These are phyloP conservation scores for Aplodontia rufa DNA, from an alignment of 2,113 vertebrate species.

Conservation along the genomic window DNA sequence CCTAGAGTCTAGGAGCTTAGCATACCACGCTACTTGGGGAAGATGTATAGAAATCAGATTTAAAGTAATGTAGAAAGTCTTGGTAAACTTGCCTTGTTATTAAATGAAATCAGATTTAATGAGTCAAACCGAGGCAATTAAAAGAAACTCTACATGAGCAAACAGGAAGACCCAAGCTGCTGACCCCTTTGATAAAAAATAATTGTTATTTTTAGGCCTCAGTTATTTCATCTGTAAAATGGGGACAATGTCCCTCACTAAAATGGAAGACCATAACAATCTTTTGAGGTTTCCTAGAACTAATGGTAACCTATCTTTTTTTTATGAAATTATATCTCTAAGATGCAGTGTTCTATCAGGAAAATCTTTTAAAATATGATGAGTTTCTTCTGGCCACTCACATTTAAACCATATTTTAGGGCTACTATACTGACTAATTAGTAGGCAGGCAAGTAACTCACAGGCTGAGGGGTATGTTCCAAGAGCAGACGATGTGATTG, in stretches of 20 bases:
- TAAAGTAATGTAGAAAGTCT: not conserved
- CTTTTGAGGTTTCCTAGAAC: not conserved
- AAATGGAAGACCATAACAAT: not conserved
- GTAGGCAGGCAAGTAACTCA: not conserved
- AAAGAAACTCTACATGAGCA: not conserved
- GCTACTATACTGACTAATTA: not conserved
- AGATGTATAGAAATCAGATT: not conserved
- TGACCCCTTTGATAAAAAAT: not conserved
- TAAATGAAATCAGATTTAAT: slow-evolving; percentile 7
- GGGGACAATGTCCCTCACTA: not conserved
- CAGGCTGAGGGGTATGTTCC: not conserved
- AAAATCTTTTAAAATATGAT: not conserved
- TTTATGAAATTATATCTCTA: not conserved
- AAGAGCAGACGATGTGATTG: not conserved
- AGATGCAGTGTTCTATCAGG: not conserved
- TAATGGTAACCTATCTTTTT: not conserved
- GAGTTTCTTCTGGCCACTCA: not conserved
- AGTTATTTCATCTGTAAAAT: not conserved
- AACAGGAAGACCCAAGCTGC: not conserved
- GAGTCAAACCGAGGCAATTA: not conserved
- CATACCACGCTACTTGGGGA: not conserved
- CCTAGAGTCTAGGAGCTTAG: not conserved
- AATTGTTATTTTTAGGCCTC: not conserved
- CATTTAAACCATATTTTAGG: not conserved
- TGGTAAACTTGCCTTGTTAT: not conserved